Evolutionary conservation across 2,888 invertebrate genomes (phyloP).

Genomic region (Netelia inedita): DNA sequence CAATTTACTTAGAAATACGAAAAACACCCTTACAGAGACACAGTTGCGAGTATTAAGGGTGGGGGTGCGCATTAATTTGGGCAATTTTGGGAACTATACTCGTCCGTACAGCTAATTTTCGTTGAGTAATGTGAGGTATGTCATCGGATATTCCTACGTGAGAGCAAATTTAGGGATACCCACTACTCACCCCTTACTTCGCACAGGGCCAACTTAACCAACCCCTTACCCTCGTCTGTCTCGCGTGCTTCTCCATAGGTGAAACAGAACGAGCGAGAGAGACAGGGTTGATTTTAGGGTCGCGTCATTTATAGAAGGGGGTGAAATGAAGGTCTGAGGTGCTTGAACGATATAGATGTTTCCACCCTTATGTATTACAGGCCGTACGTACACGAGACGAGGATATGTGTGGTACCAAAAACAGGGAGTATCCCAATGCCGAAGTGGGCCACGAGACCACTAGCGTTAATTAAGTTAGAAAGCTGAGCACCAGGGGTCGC

Average conservation of each 20-base stretch:
- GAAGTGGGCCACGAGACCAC: conserved; percentile 66
- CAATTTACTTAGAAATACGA: too few species aligned
- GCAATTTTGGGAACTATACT: conserved; percentile 52
- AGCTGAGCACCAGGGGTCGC: conserved; percentile 33
- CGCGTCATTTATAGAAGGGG: conserved; percentile 10
- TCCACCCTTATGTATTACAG: conserved; percentile 23
- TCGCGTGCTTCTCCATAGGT: conserved; percentile 9
- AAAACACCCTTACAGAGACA: not conserved
- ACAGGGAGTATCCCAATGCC: conserved; percentile 36
- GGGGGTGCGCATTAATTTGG: conserved; percentile 39
- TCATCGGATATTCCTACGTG: conserved; percentile 52
- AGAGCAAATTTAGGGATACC: not conserved
- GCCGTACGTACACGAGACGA: not conserved
- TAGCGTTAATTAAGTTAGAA: conserved; percentile 67
- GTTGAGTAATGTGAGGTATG: conserved; percentile 54
- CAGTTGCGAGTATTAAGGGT: not conserved
- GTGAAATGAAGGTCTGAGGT: conserved; percentile 38
- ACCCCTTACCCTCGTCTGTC: not conserved
- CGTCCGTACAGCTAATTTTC: conserved; percentile 44
- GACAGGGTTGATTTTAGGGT: conserved; percentile 62
- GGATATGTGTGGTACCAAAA: conserved; percentile 57
- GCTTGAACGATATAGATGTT: conserved; percentile 15
- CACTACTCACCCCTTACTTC: conserved; percentile 13
- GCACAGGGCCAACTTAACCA: conserved; percentile 42
- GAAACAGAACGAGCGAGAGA: conserved; percentile 40